phyloP scores from a whole-genome alignment of 2,888 invertebrate genomes.

The Netelia melanura region DNA sequence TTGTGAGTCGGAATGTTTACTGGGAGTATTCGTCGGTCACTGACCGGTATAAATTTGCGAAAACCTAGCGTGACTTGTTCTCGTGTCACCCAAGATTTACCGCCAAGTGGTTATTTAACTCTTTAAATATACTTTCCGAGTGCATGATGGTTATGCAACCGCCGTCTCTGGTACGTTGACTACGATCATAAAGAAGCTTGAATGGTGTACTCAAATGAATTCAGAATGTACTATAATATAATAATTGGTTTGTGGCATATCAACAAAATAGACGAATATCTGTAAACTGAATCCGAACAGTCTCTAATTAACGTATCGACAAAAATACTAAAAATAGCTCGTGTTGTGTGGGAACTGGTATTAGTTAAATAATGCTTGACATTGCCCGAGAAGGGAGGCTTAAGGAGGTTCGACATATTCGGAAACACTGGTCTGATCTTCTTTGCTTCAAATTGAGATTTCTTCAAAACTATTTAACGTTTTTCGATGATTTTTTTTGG shows the following conservation, averaged over 20 bases:
- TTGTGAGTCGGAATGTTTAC: slow-evolving; percentile 1
- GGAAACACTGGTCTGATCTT: too few species aligned
- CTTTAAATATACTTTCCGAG: slow-evolving; percentile 16
- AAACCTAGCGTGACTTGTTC: slow-evolving; percentile 11
- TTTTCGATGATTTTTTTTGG: too few species aligned
- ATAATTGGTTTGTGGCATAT: too few species aligned
- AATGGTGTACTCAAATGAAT: not conserved
- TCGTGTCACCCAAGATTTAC: slow-evolving; percentile 29
- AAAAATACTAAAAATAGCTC: not conserved
- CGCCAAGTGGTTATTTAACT: slow-evolving; percentile 21
- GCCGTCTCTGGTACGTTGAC: not conserved
- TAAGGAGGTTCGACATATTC: too few species aligned
- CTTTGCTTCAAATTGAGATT: too few species aligned
- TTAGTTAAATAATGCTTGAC: too few species aligned
- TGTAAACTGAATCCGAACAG: not conserved
- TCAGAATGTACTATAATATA: too few species aligned
- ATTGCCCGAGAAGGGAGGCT: too few species aligned
- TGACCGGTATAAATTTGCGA: slow-evolving; percentile 4
- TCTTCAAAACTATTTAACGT: too few species aligned
- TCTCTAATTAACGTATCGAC: not conserved
- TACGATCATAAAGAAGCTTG: not conserved
- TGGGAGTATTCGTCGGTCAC: slow-evolving; percentile 48
- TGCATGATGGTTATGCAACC: not conserved
- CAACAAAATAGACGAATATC: too few species aligned
- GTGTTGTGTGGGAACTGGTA: too few species aligned